A percentile compares a stretch with the other conserved stretches of the same genome.
These are phyloP conservation scores for Sialis fuliginosa DNA, from an alignment of 2,888 invertebrate species.

Conservation along the genomic window DNA sequence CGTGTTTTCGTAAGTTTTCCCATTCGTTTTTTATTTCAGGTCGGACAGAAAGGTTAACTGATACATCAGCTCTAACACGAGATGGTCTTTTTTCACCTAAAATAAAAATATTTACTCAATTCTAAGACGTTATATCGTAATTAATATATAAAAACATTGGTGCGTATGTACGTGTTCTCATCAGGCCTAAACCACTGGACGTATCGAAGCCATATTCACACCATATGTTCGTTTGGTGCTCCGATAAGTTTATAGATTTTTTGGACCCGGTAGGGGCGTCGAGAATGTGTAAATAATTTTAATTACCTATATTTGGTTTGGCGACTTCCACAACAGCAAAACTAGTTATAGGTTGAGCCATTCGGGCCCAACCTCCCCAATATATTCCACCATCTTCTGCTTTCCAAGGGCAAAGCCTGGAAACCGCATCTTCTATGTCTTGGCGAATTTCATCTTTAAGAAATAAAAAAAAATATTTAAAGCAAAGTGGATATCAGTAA, in stretches of 20 bases:
- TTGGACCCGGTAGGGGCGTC: too few species aligned
- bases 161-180: constrained; percentile 6
- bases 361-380: constrained; percentile 97
- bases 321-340: constrained; percentile 93
- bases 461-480: neutral
- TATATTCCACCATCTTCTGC: constrained; percentile 71
- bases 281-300: too few species aligned
- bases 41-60: constrained; percentile 78
- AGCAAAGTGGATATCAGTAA: neutral
- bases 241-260: too few species aligned
- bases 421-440: constrained; percentile 94
- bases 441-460: constrained; percentile 87
- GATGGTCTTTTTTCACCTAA: constrained; percentile 84
- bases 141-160: neutral
- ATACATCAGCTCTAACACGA: constrained; percentile 86
- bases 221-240: too few species aligned
- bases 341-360: constrained; percentile 87
- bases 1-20: constrained; percentile 92
- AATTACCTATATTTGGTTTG: constrained; percentile 57
- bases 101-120: neutral
- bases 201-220: too few species aligned
- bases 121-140: neutral
- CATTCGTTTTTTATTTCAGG: constrained; percentile 90
- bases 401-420: constrained; percentile 86
- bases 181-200: too few species aligned